A percentile compares a stretch with the other conserved stretches of the same genome.
phyloP scores from a whole-genome alignment of 2,113 vertebrate species.

The Ardeotis arabs region DNA sequence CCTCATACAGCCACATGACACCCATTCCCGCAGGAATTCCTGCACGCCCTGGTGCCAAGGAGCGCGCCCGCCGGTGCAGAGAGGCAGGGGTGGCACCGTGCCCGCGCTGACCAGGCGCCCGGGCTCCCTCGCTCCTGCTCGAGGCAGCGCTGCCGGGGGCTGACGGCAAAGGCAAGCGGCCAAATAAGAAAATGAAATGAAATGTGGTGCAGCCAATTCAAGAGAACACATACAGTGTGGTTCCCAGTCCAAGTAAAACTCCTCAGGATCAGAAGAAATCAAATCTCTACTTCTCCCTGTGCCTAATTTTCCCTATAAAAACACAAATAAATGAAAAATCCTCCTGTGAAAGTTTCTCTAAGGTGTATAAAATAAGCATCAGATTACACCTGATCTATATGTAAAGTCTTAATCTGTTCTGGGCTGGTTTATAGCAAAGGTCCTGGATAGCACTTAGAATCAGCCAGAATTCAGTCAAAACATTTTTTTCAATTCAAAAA shows the following conservation, averaged over 20 bases:
- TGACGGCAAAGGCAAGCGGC: neutral
- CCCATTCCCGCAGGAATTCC: fast-evolving
- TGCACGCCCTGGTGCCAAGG: neutral
- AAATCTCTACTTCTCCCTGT: neutral
- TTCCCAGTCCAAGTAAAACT: neutral
- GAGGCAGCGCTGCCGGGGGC: neutral
- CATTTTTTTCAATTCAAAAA: neutral
- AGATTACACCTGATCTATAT: neutral
- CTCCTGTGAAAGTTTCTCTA: neutral
- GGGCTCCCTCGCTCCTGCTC: neutral
- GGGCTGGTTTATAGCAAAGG: neutral
- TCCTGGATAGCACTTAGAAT: neutral
- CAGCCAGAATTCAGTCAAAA: neutral
- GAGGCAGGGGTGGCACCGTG: neutral
- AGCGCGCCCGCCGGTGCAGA: fast-evolving
- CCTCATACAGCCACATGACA: fast-evolving
- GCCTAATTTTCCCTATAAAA: neutral
- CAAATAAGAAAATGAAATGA: neutral
- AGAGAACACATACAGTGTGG: too few species aligned
- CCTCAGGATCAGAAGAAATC: neutral
- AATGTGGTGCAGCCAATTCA: neutral
- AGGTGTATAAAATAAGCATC: neutral
- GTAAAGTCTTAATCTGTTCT: neutral
- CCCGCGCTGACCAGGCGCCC: fast-evolving
- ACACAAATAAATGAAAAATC: neutral